These are phyloP conservation scores for Oxyteleia sp. DNA, from an alignment of 2,888 invertebrate genomes.

Conservation along the genomic window DNA sequence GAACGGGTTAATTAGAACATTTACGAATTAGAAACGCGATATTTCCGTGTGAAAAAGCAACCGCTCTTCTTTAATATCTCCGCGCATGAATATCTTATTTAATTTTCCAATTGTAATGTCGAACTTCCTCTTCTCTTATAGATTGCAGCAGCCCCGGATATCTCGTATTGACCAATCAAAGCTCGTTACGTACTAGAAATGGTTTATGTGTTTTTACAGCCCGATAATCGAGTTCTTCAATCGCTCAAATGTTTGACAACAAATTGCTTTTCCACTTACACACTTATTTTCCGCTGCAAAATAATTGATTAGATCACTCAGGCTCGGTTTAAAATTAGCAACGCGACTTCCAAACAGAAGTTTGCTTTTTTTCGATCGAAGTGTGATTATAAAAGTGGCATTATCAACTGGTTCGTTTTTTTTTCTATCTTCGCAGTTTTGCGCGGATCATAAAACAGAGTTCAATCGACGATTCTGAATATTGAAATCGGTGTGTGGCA, in stretches of 20 bases:
- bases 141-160: constrained; percentile 84
- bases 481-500: neutral
- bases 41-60: no score
- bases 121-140: constrained; percentile 82
- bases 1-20: no score
- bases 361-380: no score
- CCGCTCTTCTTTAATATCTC: constrained; percentile 2
- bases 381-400: no score
- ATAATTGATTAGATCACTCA: neutral
- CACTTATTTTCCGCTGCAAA: constrained; percentile 13
- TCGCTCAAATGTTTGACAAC: constrained; percentile 51
- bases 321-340: neutral
- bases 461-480: constrained; percentile 11
- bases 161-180: constrained; percentile 86
- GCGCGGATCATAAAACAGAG: no score
- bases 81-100: constrained; percentile 15
- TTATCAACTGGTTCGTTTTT: no score
- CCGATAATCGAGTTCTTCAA: constrained; percentile 32
- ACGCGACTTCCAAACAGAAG: neutral
- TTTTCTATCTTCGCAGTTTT: no score
- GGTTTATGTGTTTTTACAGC: constrained; percentile 57
- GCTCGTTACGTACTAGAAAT: constrained; percentile 79
- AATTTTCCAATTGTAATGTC: constrained; percentile 73
- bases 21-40: no score
- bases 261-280: constrained; percentile 38